These are phyloP conservation scores for Tuberolachnus salignus DNA, from an alignment of 2,888 invertebrate genomes.

Conservation along the genomic window DNA sequence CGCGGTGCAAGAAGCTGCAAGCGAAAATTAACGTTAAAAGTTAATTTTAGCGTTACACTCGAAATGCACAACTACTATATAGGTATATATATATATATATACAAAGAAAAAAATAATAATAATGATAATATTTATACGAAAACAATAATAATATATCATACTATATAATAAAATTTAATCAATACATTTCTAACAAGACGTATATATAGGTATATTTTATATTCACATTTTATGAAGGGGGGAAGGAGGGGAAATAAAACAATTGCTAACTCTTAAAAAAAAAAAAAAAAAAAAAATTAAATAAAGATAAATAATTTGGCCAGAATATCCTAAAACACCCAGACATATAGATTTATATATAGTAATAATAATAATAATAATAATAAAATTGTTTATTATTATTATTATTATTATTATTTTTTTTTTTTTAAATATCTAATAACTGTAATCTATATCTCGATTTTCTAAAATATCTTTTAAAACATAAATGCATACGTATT, in stretches of 20 bases:
- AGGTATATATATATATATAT: not conserved
- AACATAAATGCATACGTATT: slow-evolving; percentile 38
- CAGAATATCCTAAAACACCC: slow-evolving; percentile 41
- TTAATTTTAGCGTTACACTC: not conserved
- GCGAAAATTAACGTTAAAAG: not conserved
- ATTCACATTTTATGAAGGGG: too few relatives aligned
- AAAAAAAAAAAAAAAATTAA: not conserved
- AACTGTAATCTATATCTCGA: not conserved
- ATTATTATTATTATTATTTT: slow-evolving; percentile 23
- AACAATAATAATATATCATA: not conserved
- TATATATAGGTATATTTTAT: too few relatives aligned
- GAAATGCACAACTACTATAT: not conserved
- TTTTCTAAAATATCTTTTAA: slow-evolving; percentile 28
- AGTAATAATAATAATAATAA: slow-evolving; percentile 11
- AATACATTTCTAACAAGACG: not conserved
- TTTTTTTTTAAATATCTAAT: slow-evolving; percentile 16
- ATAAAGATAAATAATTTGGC: slow-evolving; percentile 25
- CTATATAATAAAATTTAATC: not conserved
- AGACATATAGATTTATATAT: too few relatives aligned
- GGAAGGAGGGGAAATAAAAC: too few relatives aligned
- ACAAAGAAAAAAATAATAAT: too few relatives aligned
- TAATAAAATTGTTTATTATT: too few relatives aligned
- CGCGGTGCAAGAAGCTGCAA: not conserved
- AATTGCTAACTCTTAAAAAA: too few relatives aligned
- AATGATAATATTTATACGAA: not conserved